Percentiles rank a stretch among this genome's conserved stretches.
These are phyloP conservation scores for Tetramorium simillimum DNA, from an alignment of 1,140 invertebrate species.

Conservation along the genomic window DNA sequence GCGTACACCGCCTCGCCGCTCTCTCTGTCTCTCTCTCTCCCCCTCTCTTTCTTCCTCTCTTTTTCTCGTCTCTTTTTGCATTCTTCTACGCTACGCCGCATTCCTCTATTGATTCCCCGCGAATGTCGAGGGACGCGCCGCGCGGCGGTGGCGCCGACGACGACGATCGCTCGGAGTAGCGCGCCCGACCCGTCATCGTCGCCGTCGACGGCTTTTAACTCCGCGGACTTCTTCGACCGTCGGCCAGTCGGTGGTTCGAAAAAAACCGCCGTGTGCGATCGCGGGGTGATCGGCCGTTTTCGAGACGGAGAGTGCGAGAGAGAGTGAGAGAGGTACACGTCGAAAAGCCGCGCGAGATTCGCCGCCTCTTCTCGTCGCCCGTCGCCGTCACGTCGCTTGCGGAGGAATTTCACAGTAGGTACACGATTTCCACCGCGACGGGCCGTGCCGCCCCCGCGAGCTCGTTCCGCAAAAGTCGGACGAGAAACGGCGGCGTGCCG, in stretches of 20 bases:
- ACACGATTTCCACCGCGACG: background rate
- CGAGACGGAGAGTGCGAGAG: background rate
- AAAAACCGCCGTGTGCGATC: background rate
- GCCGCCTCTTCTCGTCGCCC: background rate
- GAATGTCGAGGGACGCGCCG: conserved; percentile 65
- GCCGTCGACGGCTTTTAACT: background rate
- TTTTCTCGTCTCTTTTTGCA: conserved; percentile 9
- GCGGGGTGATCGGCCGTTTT: background rate
- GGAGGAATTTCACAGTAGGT: conserved; percentile 4
- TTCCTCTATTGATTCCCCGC: conserved; percentile 84
- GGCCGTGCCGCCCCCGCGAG: background rate
- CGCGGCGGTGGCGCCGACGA: conserved; percentile 41
- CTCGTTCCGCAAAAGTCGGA: background rate
- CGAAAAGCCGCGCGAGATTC: background rate
- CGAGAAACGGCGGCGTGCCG: background rate
- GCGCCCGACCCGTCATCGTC: conserved; percentile 11
- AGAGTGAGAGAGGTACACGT: background rate
- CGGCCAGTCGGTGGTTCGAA: background rate
- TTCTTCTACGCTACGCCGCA: conserved; percentile 82
- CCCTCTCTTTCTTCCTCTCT: background rate
- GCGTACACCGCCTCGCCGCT: background rate
- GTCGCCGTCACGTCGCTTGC: background rate
- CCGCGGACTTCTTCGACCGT: background rate
- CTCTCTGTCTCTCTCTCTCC: too few relatives aligned
- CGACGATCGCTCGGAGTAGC: conserved; percentile 33